phyloP scores from a whole-genome alignment of 2,888 invertebrate species.

The Orthonychiurus folsomi region DNA sequence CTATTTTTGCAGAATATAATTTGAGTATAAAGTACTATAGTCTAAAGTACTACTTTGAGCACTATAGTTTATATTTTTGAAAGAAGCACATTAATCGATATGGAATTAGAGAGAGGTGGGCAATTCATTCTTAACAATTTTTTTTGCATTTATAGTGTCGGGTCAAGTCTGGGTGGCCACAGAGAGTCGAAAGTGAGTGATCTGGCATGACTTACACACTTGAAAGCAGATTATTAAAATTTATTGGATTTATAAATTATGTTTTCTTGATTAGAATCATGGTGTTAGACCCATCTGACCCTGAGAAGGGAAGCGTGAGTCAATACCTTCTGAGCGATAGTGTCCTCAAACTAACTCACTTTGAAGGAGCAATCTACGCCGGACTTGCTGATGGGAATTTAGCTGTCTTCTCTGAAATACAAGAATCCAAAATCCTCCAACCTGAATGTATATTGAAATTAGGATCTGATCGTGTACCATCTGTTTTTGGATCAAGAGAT shows the following conservation, averaged over 20 bases:
- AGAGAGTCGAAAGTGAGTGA: slow-evolving; percentile 57
- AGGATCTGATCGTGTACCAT: slow-evolving; percentile 29
- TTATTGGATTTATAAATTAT: slow-evolving; percentile 5
- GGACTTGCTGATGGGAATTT: slow-evolving; percentile 38
- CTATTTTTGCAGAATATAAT: too few species aligned
- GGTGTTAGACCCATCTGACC: slow-evolving; percentile 73
- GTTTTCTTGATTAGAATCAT: slow-evolving; percentile 51
- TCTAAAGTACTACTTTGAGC: too few species aligned
- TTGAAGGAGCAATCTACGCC: slow-evolving; percentile 32
- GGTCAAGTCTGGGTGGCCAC: slow-evolving; percentile 87
- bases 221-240: too few species aligned
- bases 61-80: too few species aligned
- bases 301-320: slow-evolving; percentile 53
- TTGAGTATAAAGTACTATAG: too few species aligned
- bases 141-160: too few species aligned
- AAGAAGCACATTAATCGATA: too few species aligned
- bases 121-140: too few species aligned
- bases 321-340: slow-evolving; percentile 31
- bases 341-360: slow-evolving; percentile 33
- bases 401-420: slow-evolving; percentile 32
- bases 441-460: slow-evolving; percentile 32
- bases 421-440: slow-evolving; percentile 23
- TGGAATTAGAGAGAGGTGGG: too few species aligned
- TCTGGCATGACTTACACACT: too few species aligned
- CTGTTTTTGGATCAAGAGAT: slow-evolving; percentile 37